Evolutionary conservation across 1,140 invertebrate genomes (phyloP).

Genomic region (Sitodiplosis mosellana): DNA sequence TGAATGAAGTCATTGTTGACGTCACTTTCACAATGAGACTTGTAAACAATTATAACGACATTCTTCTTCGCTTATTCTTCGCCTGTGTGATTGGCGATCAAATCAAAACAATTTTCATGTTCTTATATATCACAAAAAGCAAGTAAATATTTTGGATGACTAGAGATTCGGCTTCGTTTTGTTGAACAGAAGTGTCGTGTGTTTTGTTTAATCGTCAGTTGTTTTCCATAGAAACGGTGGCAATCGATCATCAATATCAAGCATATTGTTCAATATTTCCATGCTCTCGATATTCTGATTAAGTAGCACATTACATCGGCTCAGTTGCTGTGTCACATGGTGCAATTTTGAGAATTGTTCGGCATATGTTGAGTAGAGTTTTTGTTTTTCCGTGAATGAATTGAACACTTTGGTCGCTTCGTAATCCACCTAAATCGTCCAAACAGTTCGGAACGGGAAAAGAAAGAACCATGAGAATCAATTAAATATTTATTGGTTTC

Average conservation of each 20-base stretch:
- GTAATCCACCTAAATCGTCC: constrained; percentile 40
- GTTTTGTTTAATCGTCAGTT: not conserved
- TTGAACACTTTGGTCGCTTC: constrained; percentile 51
- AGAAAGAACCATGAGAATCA: too few relatives aligned
- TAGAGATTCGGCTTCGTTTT: too few relatives aligned
- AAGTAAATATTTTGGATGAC: too few relatives aligned
- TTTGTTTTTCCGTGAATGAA: constrained; percentile 58
- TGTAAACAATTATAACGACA: too few relatives aligned
- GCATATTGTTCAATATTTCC: constrained; percentile 63
- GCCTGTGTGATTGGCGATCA: too few relatives aligned
- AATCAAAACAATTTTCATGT: too few relatives aligned
- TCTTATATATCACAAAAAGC: too few relatives aligned
- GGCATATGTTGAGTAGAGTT: constrained; percentile 61
- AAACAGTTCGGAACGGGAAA: constrained; percentile 5
- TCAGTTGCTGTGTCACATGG: constrained; percentile 56
- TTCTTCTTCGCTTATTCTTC: too few relatives aligned
- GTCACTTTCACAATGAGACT: too few relatives aligned
- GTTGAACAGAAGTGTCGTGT: too few relatives aligned
- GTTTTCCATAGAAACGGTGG: constrained; percentile 84
- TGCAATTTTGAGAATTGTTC: constrained; percentile 68
- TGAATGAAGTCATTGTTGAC: too few relatives aligned
- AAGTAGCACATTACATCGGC: constrained; percentile 60
- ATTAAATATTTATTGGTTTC: too few relatives aligned
- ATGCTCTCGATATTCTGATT: constrained; percentile 72
- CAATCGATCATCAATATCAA: constrained; percentile 65